Evolutionary conservation across 2,888 invertebrate species (phyloP).

Genomic region (Dendrolimus pini): DNA sequence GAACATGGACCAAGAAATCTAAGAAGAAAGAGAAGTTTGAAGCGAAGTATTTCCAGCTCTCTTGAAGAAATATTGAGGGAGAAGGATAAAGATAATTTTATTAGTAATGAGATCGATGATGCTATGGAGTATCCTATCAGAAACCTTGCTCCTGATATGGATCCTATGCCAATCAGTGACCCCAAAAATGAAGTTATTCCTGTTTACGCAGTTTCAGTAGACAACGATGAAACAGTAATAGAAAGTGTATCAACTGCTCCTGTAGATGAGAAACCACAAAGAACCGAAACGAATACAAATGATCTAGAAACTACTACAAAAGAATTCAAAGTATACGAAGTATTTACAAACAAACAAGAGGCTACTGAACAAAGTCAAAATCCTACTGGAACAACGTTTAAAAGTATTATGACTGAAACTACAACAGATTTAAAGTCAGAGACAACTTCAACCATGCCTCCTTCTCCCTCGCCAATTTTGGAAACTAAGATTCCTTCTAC

Average conservation of each 20-base stretch:
- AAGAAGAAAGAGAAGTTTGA: constrained; percentile 35
- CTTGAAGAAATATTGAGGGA: constrained; percentile 59
- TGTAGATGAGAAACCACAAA: constrained; percentile 34
- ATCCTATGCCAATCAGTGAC: constrained; percentile 20
- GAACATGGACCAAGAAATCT: constrained; percentile 80
- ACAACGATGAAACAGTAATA: constrained; percentile 23
- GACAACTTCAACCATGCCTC: constrained; percentile 50
- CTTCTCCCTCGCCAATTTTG: constrained; percentile 32
- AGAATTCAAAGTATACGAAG: constrained; percentile 55
- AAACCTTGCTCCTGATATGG: constrained; percentile 28
- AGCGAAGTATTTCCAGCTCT: constrained; percentile 49
- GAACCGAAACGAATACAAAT: constrained; percentile 36
- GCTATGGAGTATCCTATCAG: constrained; percentile 34
- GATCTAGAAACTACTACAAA: constrained; percentile 52
- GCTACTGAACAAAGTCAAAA: constrained; percentile 21
- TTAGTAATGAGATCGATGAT: constrained; percentile 70
- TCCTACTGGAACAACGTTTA: constrained; percentile 21
- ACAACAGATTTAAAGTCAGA: constrained; percentile 56
- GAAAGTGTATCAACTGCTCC: constrained; percentile 64
- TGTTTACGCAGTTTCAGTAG: constrained; percentile 39
- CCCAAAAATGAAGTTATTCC: constrained; percentile 35
- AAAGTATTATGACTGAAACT: constrained; percentile 49
- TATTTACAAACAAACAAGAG: constrained; percentile 41
- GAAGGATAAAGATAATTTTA: constrained; percentile 56
- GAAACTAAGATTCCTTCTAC: constrained; percentile 30